Conservation (phyloP, 2,113 vertebrate species). For the Amphiprion percula region DNA sequence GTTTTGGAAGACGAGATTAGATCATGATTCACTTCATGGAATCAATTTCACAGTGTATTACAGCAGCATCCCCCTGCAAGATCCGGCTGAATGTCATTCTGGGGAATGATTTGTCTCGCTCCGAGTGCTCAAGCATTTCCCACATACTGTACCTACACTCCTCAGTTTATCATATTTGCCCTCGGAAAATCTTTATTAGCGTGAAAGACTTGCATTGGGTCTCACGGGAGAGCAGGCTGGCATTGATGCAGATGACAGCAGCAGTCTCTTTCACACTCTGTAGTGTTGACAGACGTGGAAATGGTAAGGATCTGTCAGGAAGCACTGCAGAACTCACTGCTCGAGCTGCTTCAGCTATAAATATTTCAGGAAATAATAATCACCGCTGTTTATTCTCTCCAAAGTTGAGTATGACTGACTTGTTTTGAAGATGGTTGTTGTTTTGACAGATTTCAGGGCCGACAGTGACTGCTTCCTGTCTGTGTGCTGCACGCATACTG, state of each 20-base stretch:
- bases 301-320: slow-evolving; percentile 63
- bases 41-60: slow-evolving; percentile 86
- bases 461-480: slow-evolving; percentile 60
- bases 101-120: slow-evolving; percentile 79
- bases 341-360: slow-evolving; percentile 63
- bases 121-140: slow-evolving; percentile 64
- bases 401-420: slow-evolving; percentile 71
- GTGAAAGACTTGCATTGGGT: slow-evolving; percentile 67
- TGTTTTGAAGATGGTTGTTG: slow-evolving; percentile 68
- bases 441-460: slow-evolving; percentile 65
- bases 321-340: slow-evolving; percentile 49
- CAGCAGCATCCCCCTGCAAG: slow-evolving; percentile 78
- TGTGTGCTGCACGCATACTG: slow-evolving; percentile 19
- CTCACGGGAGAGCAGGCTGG: slow-evolving; percentile 50
- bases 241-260: slow-evolving; percentile 67
- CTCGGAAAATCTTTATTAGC: slow-evolving; percentile 80
- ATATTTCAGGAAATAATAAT: slow-evolving; percentile 77
- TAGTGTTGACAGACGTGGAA: slow-evolving; percentile 68
- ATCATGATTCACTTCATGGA: slow-evolving; percentile 85
- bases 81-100: slow-evolving; percentile 82
- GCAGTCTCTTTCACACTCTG: slow-evolving; percentile 57
- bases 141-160: slow-evolving; percentile 73
- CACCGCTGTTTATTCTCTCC: slow-evolving; percentile 68
- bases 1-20: slow-evolving; percentile 79
- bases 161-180: slow-evolving; percentile 79